Conservation (phyloP, 2,888 invertebrate species). For the Erynnis tages region DNA sequence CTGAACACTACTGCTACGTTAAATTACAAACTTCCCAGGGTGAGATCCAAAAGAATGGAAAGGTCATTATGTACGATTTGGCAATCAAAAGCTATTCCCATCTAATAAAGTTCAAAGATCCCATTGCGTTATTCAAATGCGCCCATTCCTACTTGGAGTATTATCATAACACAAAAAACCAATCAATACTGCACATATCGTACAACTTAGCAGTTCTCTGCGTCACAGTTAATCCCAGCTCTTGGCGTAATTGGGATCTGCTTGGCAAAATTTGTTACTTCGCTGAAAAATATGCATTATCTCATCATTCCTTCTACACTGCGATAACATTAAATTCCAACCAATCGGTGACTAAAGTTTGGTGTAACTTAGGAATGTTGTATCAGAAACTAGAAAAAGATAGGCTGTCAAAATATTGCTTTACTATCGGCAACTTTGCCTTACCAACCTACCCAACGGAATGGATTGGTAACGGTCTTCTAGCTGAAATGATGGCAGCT, state of each 20-base stretch:
- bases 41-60: slow-evolving; percentile 35
- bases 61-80: slow-evolving; percentile 45
- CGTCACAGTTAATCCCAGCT: slow-evolving; percentile 59
- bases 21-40: slow-evolving; percentile 43
- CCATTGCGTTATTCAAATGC: slow-evolving; percentile 54
- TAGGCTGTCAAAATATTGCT: neutral
- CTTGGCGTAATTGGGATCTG: slow-evolving; percentile 92
- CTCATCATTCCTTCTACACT: slow-evolving; percentile 94
- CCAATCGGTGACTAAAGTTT: slow-evolving; percentile 85
- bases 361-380: slow-evolving; percentile 88
- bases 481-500: no score
- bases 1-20: slow-evolving; percentile 56
- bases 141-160: slow-evolving; percentile 56
- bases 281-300: slow-evolving; percentile 85
- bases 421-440: neutral
- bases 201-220: slow-evolving; percentile 79
- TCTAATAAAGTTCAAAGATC: slow-evolving; percentile 52
- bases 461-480: no score
- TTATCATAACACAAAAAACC: slow-evolving; percentile 53
- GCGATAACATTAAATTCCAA: slow-evolving; percentile 84
- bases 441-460: neutral
- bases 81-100: slow-evolving; percentile 63
- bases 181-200: slow-evolving; percentile 56
- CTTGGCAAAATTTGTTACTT: slow-evolving; percentile 88
- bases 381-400: slow-evolving; percentile 57